Base-by-base conservation (phyloP, 2,888 invertebrate species). In the Pollenia labialis region DNA sequence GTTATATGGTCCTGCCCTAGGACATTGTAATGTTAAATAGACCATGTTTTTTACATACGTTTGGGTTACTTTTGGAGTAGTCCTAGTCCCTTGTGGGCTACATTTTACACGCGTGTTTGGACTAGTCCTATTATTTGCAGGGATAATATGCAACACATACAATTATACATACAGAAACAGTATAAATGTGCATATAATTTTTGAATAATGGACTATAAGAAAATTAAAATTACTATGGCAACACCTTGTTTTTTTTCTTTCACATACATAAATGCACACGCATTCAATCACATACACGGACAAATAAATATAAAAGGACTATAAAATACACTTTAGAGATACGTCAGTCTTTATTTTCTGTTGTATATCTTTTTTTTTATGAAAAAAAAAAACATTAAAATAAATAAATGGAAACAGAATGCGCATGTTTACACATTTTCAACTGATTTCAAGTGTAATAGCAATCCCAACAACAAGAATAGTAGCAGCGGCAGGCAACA, bases 391-490 rank as follows among this genome's bases (percentile, higher is more conserved):
- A 80, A 69, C 23, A 71, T 60, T 64, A 40, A 71, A 76, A 71
- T 10, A 62, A 71, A 48, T 69, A 80, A 84, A 66, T 66, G 58
- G 50, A 79, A 16, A 14, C n/a, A n/a, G 71, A 85, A 71, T 81
- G 81, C 81, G 76, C 85, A 81, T 76, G 81, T 85, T 81, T 81
- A 81, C 44, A 64, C 44, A 81, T 76, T 52, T 75, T 62, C 52
- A 7, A 72, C 14, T 50, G 72, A 72, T 72, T 84, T 77, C 64
- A 56, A 84, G 77, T 72, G 56, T 77, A 66, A 40, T 9, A n/a
- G 58, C 46, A 64, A 12, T 12, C 1, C 44, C 42, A 64, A 40
- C 68, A 81, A 18, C 42, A 60, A 32, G 32, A 32, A 32, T 6
- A 6, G 32, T 6, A 0, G 32, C 10, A 52, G 11, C 46, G 40